Conservation (phyloP, 2,888 invertebrate genomes). For the Arrhopalites spinosus region DNA sequence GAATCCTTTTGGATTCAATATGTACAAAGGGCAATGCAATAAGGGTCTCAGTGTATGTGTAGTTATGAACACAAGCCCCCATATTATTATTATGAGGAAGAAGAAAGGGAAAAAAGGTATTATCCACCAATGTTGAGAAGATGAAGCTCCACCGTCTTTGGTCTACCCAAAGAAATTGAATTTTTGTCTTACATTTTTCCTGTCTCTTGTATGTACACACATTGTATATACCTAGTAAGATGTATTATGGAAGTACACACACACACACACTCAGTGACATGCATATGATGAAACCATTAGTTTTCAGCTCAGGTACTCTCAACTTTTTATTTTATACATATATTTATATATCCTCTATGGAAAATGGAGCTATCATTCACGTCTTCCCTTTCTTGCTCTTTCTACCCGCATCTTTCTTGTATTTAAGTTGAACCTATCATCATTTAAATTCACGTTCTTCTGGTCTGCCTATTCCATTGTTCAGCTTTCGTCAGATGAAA, state of each 20-base stretch:
- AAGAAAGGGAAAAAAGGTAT: not conserved
- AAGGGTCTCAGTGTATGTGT: not conserved
- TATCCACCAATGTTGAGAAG: not conserved
- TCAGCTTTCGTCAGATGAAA: slow-evolving; percentile 1
- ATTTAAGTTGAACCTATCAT: slow-evolving; percentile 13
- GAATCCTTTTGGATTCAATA: no score
- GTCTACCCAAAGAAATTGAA: not conserved
- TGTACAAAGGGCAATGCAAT: no score
- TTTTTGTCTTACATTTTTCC: slow-evolving; percentile 8
- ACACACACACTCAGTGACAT: no score
- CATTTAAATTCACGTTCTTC: slow-evolving; percentile 20
- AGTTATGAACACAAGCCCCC: not conserved
- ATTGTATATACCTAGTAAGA: no score
- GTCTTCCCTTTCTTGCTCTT: slow-evolving; percentile 10
- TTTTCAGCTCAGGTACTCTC: slow-evolving; percentile 1
- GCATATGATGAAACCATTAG: not conserved
- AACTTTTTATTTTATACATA: not conserved
- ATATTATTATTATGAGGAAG: not conserved
- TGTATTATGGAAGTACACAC: no score
- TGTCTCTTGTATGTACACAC: not conserved
- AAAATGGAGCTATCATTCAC: not conserved
- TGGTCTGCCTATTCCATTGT: slow-evolving; percentile 15
- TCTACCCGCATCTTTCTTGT: not conserved
- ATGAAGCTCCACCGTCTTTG: not conserved
- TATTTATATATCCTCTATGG: not conserved